phyloP scores from a whole-genome alignment of 2,888 invertebrate genomes.

The Heliothis peltigera region DNA sequence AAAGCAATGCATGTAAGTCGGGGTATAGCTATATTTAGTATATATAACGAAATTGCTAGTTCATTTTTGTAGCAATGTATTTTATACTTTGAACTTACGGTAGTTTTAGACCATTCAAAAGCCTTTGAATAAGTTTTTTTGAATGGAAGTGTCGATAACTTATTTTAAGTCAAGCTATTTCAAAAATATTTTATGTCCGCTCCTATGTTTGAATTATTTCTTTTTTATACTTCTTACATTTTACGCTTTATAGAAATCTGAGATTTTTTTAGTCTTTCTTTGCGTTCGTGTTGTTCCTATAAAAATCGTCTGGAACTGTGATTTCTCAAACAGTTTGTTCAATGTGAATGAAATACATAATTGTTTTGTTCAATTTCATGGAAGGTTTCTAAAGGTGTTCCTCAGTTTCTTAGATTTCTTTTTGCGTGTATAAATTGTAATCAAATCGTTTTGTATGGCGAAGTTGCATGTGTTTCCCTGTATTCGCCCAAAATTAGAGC shows the following conservation, averaged over 20 bases:
- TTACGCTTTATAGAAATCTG: constrained; percentile 9
- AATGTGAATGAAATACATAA: no score
- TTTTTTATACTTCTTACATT: constrained; percentile 2
- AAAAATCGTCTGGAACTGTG: no score
- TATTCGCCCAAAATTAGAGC: constrained; percentile 10
- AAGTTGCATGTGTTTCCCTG: constrained; percentile 25
- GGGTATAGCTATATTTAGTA: constrained; percentile 22
- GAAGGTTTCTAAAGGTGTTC: background rate
- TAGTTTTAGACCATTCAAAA: constrained; percentile 18
- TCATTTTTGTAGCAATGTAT: constrained; percentile 20
- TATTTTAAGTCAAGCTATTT: constrained; percentile 39
- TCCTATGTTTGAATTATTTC: constrained; percentile 1
- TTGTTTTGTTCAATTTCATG: no score
- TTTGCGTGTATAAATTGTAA: background rate
- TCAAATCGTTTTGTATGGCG: constrained; percentile 1
- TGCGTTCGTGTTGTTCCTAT: background rate
- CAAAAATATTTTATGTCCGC: constrained; percentile 18
- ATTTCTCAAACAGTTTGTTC: no score
- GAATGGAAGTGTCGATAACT: background rate
- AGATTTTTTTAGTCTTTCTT: background rate
- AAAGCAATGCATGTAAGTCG: constrained; percentile 37
- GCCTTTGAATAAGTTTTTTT: constrained; percentile 8
- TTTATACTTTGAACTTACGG: constrained; percentile 17
- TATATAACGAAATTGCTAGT: constrained; percentile 27
- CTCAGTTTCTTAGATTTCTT: background rate